Evolutionary conservation across 1,140 invertebrate genomes (phyloP).

Genomic region (Melipona quadrifasciata): DNA sequence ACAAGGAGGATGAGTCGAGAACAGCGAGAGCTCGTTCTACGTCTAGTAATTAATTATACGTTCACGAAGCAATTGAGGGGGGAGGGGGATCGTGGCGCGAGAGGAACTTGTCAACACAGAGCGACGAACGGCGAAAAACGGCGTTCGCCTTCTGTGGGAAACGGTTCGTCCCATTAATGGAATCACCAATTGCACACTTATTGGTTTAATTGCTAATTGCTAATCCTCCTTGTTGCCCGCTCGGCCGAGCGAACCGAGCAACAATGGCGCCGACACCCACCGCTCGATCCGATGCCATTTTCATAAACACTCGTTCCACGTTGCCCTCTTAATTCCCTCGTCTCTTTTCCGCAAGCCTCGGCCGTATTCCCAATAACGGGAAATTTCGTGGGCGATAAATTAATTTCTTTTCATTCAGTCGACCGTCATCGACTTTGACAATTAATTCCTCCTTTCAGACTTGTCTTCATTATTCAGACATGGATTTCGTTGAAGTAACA

Average conservation of each 20-base stretch:
- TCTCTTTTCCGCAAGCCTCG: background rate
- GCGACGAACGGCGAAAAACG: constrained; percentile 60
- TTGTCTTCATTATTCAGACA: too few relatives aligned
- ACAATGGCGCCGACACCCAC: constrained; percentile 71
- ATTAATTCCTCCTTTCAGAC: too few relatives aligned
- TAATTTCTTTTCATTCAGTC: constrained; percentile 30
- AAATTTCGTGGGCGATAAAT: constrained; percentile 48
- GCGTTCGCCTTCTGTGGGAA: constrained; percentile 67
- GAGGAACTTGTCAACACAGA: constrained; percentile 47
- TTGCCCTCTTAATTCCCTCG: background rate
- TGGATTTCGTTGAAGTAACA: too few relatives aligned
- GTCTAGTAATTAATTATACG: constrained; percentile 55
- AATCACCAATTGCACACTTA: constrained; percentile 78
- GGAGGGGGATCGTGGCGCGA: constrained; percentile 22
- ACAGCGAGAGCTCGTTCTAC: constrained; percentile 22
- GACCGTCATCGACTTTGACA: too few relatives aligned
- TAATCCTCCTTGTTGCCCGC: constrained; percentile 58
- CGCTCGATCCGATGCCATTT: constrained; percentile 57
- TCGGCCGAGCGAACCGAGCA: constrained; percentile 17
- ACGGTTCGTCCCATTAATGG: constrained; percentile 72
- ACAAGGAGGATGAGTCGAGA: too few relatives aligned
- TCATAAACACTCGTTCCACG: constrained; percentile 44
- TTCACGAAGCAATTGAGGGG: constrained; percentile 56
- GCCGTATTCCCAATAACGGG: background rate
- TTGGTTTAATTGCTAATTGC: constrained; percentile 80